phyloP scores from a whole-genome alignment of 2,113 vertebrate species.

The Lucifuga dentata region DNA sequence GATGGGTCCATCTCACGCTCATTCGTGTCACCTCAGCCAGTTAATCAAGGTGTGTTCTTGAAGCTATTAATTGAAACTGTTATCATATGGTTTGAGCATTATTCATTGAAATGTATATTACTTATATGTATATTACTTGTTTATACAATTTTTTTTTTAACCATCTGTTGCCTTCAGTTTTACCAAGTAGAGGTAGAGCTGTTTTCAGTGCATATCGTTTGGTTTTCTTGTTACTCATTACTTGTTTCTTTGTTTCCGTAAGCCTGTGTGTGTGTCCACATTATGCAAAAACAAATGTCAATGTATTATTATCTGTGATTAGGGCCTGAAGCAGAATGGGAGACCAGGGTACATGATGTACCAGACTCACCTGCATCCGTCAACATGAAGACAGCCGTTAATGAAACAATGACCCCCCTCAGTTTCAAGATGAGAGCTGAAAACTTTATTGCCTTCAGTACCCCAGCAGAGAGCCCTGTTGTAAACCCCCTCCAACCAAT shows the following conservation, averaged over 20 bases:
- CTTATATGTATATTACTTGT: too few species aligned
- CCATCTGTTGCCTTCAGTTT: too few species aligned
- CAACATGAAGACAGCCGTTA: constrained; percentile 43
- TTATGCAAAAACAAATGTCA: background rate
- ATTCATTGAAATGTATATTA: too few species aligned
- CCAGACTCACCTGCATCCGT: constrained; percentile 61
- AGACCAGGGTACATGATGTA: constrained; percentile 47
- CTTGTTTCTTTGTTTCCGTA: too few species aligned
- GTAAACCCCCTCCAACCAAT: constrained; percentile 64
- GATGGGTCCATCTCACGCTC: constrained; percentile 28
- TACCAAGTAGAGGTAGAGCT: too few species aligned
- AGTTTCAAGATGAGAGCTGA: constrained; percentile 65
- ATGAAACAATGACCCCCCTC: constrained; percentile 56
- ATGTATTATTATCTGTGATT: constrained; percentile 14
- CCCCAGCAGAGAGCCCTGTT: constrained; percentile 60
- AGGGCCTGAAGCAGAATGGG: constrained; percentile 54
- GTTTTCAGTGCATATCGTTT: too few species aligned
- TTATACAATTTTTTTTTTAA: too few species aligned
- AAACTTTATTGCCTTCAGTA: constrained; percentile 68
- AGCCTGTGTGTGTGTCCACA: too few species aligned
- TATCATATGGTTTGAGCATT: too few species aligned
- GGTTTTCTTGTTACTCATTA: too few species aligned
- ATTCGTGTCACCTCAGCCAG: constrained; percentile 26
- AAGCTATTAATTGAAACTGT: background rate
- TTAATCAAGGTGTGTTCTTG: constrained; percentile 47